These are phyloP conservation scores for Myotis brandtii DNA, from an alignment of 2,113 vertebrate genomes.

Conservation along the genomic window DNA sequence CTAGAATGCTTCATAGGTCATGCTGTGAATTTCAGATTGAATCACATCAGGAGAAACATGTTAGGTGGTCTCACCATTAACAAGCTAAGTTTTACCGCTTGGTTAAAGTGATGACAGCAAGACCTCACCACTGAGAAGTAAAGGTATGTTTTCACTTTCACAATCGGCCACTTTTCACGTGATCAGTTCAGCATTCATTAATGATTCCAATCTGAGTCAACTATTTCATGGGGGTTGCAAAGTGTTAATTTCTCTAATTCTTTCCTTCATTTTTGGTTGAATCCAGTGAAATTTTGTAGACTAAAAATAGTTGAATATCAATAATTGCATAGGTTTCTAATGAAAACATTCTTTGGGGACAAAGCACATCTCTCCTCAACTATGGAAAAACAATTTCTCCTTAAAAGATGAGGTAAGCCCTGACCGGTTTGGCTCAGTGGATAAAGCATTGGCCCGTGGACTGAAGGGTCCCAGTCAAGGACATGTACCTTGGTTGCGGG, in stretches of 20 bases:
- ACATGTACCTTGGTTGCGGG: too few relatives aligned
- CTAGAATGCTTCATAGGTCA: background rate
- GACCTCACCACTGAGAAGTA: background rate
- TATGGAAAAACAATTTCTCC: background rate
- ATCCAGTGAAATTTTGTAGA: background rate
- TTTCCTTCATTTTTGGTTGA: background rate
- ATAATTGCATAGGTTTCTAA: background rate
- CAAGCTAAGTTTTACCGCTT: background rate
- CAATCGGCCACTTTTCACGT: background rate
- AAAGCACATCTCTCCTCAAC: background rate
- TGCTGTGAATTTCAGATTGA: background rate
- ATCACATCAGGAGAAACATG: background rate
- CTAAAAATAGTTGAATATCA: constrained; percentile 3
- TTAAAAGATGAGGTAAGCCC: background rate
- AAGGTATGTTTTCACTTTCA: background rate
- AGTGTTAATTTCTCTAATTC: background rate
- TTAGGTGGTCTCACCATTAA: background rate
- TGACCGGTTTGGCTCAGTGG: too few relatives aligned
- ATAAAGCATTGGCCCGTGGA: too few relatives aligned
- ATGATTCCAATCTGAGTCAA: background rate
- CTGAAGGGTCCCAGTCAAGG: too few relatives aligned
- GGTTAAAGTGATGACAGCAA: background rate
- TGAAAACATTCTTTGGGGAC: background rate
- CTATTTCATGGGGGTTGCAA: background rate
- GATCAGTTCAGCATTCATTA: background rate